Evolutionary conservation across 1,140 invertebrate genomes (phyloP), one percentile per base, ranked within the genome.

Genomic region (Pentalonia nigronervosa): DNA sequence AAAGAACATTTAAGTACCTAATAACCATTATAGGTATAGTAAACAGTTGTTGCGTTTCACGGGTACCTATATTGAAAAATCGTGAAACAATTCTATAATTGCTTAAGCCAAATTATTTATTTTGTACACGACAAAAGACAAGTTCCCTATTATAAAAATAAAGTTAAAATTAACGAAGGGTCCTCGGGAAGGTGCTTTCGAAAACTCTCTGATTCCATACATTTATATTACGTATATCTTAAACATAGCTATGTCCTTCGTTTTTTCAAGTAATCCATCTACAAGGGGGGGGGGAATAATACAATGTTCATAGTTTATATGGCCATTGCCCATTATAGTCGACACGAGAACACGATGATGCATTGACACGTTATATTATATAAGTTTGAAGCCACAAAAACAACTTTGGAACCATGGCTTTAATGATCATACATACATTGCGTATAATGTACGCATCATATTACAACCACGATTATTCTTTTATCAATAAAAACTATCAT

Each of bases 1-100:
- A 76, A 30, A 76, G 60, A 76, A n/a, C 60, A 76, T 76, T 67
- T 76, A 76, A 76, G 60, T 76, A 76, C n/a, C 60, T 76, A 60
- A 14, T 76, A 76, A 76, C 60, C n/a, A 76, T 76, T 76, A n/a
- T 17, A 76, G 14, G 60, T 76, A 76, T 76, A 76, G n/a, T 76
- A n/a, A 67, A 67, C 30, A 76, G 60, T 76, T 76, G 60, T 76
- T 76, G 60, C n/a, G 60, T 76, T 76, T n/a, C 60, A 76, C 60
- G 11, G 60, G 60, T 76, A 41, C 41, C n/a, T n/a, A n/a, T n/a
- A n/a, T 76, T n/a, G n/a, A n/a, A 76, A 53, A 76, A 76, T n/a
- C 60, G 60, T 76, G n/a, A 76, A 76, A 53, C 4, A 76, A 76
- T 76, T 76, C n/a, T 76, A 76, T 76, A 7, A 17, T 76, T 76